phyloP scores from a whole-genome alignment of 2,888 invertebrate genomes.

The Augochlorella aurata region DNA sequence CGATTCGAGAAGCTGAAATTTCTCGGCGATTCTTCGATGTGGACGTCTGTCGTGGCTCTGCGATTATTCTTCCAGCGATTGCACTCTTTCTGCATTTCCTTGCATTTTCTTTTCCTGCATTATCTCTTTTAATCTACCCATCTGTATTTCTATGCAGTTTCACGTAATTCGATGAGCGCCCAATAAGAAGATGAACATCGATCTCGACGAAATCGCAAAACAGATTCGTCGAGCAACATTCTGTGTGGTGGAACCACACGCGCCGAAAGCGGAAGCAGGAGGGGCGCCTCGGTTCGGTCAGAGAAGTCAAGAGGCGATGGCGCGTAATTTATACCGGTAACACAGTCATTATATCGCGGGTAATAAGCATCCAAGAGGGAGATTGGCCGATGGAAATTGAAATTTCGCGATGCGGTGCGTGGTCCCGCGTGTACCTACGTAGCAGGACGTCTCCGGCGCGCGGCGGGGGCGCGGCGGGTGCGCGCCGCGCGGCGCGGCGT shows the following conservation, averaged over 20 bases:
- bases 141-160: too few relatives aligned
- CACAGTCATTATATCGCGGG: constrained; percentile 59
- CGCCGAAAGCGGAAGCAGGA: constrained; percentile 5
- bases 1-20: not conserved
- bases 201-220: too few relatives aligned
- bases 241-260: not conserved
- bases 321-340: constrained; percentile 55
- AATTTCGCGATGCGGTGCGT: constrained; percentile 54
- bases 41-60: not conserved
- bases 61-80: too few relatives aligned
- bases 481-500: constrained; percentile 34
- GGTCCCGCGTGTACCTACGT: not conserved
- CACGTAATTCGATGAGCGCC: too few relatives aligned
- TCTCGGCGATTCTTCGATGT: not conserved
- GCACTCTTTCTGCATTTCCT: too few relatives aligned
- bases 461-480: constrained; percentile 35
- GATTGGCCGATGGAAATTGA: constrained; percentile 58
- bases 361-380: constrained; percentile 47
- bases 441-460: not conserved
- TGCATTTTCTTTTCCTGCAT: too few relatives aligned
- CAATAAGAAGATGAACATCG: too few relatives aligned
- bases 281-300: not conserved
- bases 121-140: too few relatives aligned
- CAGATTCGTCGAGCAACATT: not conserved
- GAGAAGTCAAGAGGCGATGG: constrained; percentile 37